Evolutionary conservation across 2,113 vertebrate species (phyloP), one percentile per base, ranked within the genome.

Genomic region (Hippocampus abdominalis): DNA sequence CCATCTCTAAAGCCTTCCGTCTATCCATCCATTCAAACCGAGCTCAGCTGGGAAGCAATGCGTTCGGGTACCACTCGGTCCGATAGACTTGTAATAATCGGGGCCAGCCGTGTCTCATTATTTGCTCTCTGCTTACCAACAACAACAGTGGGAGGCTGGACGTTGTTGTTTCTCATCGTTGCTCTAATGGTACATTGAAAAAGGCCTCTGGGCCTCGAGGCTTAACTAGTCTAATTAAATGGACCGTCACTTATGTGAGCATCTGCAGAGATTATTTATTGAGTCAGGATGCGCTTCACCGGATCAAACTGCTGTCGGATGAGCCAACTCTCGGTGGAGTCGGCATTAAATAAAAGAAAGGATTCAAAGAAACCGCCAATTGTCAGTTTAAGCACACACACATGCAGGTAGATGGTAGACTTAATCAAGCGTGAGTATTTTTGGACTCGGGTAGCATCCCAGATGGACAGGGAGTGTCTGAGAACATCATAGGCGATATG

Each of bases 201-300:
- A 84, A 88, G 84, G 89, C 89, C 88, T 84, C 83, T 83, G 86
- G 87, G 88, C 80, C 77, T 83, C 83, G 81, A 82, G 78, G 87
- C 86, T 81, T 86, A 88, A 89, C 83, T 84, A 82, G 83, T 84
- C 88, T 89, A 89, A 90, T 90, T 89, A 90, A 90, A 88, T 81
- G 85, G 83, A 84, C 85, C 74, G 73, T 83, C 67, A 75, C 85
- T 89, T 87, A 89, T 83, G 77, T 64, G 79, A 81, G 86, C 76
- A 73, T 86, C 84, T 80, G 36, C 81, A 64, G 83, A 87, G 87
- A 87, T 88, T 88, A 86, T 89, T 88, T 87, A 85, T 86, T 83
- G 82, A 88, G 82, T 81, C 72, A 83, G 84, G 80, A 85, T 86
- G 68, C 39, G 69, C 81, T 85, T 88, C 79, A 62, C 77, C 70